Evolutionary conservation across 2,888 invertebrate genomes (phyloP), one percentile per base, ranked within the genome.

Genomic region (Glaucopsyche alexis): DNA sequence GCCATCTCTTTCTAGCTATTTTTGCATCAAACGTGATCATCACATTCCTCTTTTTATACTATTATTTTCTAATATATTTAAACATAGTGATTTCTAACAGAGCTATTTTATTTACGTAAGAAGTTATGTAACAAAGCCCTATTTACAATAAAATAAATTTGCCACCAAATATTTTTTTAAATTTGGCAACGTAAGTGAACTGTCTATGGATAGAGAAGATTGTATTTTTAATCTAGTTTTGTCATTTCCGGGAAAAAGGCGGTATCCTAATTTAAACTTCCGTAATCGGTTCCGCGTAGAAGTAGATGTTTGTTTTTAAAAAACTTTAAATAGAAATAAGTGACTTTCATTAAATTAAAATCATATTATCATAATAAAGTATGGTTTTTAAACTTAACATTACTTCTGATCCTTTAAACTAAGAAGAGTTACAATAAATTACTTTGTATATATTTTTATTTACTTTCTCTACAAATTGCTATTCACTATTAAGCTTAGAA

Each of bases 191-290:
- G 16, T 49, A 19, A 29, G 16, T 14, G 19, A 84, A 86, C 4
- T 19, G 85, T 87, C 87, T 86, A 84, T 87, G 87, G 80, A 76
- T 71, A 75, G 71, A 72, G 16, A 8, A 1, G 7, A 13, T 49
- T 11, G 38, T 38, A 38, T 66, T 66, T 74, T 72, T 75, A 40
- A 67, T 74, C 73, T 78, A 75, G 76, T 78, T 77, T 75, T 81
- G 79, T 83, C 81, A 86, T 79, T 85, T 87, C 86, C 86, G 84
- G 72, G 80, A 75, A 78, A 76, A 84, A 87, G 84, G 87, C 87
- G 87, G 83, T 83, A 83, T 85, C 81, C 81, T 75, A 74, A 72
- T 81, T 75, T 78, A 87, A 84, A 87, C 85, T 80, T 82, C 86
- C 85, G 83, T 75, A 60, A 71, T 65, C 55, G 13, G 45, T 47